Evolutionary conservation across 2,113 vertebrate genomes (phyloP).

Genomic region (Ameiurus melas): DNA sequence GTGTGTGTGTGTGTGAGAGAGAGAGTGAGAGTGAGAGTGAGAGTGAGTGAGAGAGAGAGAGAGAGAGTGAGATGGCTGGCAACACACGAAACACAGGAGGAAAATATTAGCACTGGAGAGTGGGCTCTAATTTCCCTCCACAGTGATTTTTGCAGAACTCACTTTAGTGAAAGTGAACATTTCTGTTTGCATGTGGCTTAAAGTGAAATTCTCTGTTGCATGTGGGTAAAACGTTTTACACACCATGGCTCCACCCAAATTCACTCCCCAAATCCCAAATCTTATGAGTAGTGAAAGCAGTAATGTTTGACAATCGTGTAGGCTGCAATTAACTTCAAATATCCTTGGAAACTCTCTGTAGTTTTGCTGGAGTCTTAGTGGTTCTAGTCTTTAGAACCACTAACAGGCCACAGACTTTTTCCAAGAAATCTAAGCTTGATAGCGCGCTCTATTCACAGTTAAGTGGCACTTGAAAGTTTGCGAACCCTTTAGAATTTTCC

Average conservation of each 20-base stretch:
- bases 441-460: not conserved
- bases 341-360: not conserved
- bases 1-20: not conserved
- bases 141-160: not conserved
- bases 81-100: constrained; percentile 43
- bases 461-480: too few species aligned
- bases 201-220: not conserved
- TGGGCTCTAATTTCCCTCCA: not conserved
- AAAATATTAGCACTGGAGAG: constrained; percentile 40
- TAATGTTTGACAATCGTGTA: not conserved
- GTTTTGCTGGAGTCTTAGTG: not conserved
- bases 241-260: not conserved
- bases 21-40: not conserved
- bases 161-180: not conserved
- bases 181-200: not conserved
- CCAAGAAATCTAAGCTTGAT: not conserved
- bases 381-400: not conserved
- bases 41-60: not conserved
- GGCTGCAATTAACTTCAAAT: not conserved
- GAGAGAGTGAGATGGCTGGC: not conserved
- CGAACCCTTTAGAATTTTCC: too few species aligned
- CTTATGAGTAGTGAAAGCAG: not conserved
- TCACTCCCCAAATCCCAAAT: constrained; percentile 8
- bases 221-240: not conserved
- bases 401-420: not conserved